Evolutionary conservation across 2,797 vertebrate species (phyloP).

Genomic region (Rhincodon typus): DNA sequence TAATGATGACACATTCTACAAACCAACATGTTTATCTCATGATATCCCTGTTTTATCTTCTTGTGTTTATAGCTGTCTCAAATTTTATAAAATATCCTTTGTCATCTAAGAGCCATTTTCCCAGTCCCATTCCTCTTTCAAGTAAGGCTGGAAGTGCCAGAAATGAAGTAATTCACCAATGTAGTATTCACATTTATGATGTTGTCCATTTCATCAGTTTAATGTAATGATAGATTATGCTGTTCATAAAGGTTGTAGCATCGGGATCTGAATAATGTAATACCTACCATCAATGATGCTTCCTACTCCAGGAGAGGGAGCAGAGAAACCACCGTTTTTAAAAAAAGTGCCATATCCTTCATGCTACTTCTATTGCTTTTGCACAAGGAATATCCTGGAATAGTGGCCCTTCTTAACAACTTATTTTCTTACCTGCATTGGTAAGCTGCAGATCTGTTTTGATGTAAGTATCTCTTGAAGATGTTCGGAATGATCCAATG

Average conservation of each 20-base stretch:
- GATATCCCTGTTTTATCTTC: not conserved
- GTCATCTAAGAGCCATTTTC: not conserved
- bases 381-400: not conserved
- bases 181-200: not conserved
- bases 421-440: conserved; percentile 11
- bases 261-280: not conserved
- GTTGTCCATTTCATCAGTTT: not conserved
- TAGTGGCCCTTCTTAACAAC: not conserved
- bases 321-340: not conserved
- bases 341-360: not conserved
- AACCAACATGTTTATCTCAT: not conserved
- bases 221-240: not conserved
- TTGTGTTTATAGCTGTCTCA: not conserved
- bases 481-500: not conserved
- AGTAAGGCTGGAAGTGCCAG: not conserved
- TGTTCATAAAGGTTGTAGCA: not conserved
- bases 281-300: not conserved
- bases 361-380: not conserved
- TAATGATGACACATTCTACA: not conserved
- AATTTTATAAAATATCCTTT: not conserved
- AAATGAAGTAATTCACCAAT: not conserved
- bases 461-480: not conserved
- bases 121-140: not conserved
- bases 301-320: not conserved
- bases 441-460: not conserved